These are phyloP conservation scores for Porphyrio hochstetteri DNA, from an alignment of 2,113 vertebrate genomes.

Conservation along the genomic window DNA sequence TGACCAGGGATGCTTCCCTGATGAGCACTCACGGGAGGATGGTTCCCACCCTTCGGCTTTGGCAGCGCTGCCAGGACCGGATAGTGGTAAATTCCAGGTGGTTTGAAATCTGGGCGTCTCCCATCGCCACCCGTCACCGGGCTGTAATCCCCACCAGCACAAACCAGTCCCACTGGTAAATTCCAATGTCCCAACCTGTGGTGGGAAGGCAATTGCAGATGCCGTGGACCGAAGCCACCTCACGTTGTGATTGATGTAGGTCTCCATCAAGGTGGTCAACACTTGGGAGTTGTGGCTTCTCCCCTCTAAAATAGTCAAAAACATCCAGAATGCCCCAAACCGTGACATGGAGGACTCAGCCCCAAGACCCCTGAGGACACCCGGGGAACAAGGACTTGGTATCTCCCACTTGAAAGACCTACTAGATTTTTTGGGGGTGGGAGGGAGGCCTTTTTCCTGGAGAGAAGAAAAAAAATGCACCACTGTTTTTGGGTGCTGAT, in stretches of 20 bases:
- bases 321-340: accelerated
- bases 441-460: background rate
- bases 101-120: background rate
- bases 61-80: background rate
- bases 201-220: background rate
- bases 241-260: accelerated
- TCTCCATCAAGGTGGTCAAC: background rate
- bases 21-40: background rate
- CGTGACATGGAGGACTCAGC: accelerated
- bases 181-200: background rate
- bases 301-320: background rate
- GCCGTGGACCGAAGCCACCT: background rate
- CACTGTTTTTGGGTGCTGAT: background rate
- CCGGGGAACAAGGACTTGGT: background rate
- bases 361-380: background rate
- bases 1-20: background rate
- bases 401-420: background rate
- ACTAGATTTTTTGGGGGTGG: background rate
- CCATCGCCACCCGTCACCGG: background rate
- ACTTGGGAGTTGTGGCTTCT: accelerated
- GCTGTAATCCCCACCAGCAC: background rate
- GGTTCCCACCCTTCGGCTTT: background rate
- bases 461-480: too few relatives aligned
- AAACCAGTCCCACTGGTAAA: background rate
- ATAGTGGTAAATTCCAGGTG: background rate